phyloP scores from a whole-genome alignment of 2,113 vertebrate species.

The Peromyscus polionotus region DNA sequence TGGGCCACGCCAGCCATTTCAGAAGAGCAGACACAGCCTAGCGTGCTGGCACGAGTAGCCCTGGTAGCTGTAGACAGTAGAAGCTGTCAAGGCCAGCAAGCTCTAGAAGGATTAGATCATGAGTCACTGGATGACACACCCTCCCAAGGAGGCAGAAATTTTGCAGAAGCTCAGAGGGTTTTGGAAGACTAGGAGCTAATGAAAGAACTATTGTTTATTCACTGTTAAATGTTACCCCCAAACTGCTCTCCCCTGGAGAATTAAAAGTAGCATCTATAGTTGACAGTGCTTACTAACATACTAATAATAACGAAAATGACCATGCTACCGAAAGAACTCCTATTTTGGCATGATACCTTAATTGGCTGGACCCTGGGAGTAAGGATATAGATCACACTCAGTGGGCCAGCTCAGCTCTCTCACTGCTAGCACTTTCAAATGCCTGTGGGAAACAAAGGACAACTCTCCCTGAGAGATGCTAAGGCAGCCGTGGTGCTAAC shows the following conservation, averaged over 20 bases:
- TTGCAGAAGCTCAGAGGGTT: slow-evolving; percentile 14
- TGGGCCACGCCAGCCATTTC: slow-evolving; percentile 22
- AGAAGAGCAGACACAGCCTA: background rate
- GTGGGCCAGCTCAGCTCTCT: slow-evolving; percentile 1
- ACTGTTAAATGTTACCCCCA: background rate
- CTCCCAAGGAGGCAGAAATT: slow-evolving; percentile 28
- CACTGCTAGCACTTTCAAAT: slow-evolving; percentile 17
- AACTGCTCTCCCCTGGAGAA: background rate
- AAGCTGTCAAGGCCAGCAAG: background rate
- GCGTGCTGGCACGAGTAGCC: background rate
- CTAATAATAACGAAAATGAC: slow-evolving; percentile 37
- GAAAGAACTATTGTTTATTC: slow-evolving; percentile 6
- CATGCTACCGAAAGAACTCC: background rate
- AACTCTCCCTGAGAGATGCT: background rate
- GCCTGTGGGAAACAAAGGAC: slow-evolving; percentile 22
- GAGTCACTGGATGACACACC: background rate
- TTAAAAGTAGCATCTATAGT: slow-evolving; percentile 19
- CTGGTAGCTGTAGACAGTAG: background rate
- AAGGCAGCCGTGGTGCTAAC: background rate
- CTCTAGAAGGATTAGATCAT: background rate
- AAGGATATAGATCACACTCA: background rate
- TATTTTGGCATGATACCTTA: slow-evolving; percentile 28
- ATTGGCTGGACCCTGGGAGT: background rate
- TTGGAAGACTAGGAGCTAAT: background rate
- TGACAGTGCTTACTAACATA: slow-evolving; percentile 14